Evolutionary conservation across 2,113 vertebrate genomes (phyloP), one percentile per base, ranked within the genome.

Genomic region (Nicator chloris): DNA sequence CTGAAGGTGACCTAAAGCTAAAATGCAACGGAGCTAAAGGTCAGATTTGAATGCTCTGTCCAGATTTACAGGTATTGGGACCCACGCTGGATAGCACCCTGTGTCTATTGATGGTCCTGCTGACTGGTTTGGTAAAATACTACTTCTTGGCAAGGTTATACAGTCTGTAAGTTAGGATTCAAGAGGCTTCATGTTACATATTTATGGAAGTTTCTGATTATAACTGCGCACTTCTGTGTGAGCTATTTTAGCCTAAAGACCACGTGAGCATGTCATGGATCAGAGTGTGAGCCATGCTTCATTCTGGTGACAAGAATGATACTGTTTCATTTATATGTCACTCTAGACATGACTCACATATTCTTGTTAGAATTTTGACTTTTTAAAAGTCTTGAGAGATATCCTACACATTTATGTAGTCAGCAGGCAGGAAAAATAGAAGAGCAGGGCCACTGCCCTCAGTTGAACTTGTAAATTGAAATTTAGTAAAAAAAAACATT

Each of bases 311-410:
- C 83, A 85, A 39, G 53, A 87, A 68, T 45, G 21, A 37, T 75
- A n/a, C 22, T 11, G 3, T 71, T 86, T 69, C 37, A 31, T 66
- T 90, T 93, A 66, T 66, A 51, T 75, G 86, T 86, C 86, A 57
- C 35, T 86, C 70, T 82, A 83, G 79, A 76, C 63, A 33, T 93
- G 88, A 78, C 37, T 93, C 71, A 54, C n/a, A 11, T 70, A 86
- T 54, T 86, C 79, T 69, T 69, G 31, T 79, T 65, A 72, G 45
- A 79, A 88, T 86, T 77, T 24, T 63, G 51, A 42, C 44, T 94
- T 86, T 84, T 40, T 64, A 14, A 11, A 11, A 22, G 50, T 39
- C 44, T 83, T 83, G 37, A 82, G 83, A 37, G 24, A 15, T 39
- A 63, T 30, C 47, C 68, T 66, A 78, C 44, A n/a, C 20, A 3